Evolutionary conservation across 2,797 vertebrate genomes (phyloP).

Genomic region (Hydrophis major): DNA sequence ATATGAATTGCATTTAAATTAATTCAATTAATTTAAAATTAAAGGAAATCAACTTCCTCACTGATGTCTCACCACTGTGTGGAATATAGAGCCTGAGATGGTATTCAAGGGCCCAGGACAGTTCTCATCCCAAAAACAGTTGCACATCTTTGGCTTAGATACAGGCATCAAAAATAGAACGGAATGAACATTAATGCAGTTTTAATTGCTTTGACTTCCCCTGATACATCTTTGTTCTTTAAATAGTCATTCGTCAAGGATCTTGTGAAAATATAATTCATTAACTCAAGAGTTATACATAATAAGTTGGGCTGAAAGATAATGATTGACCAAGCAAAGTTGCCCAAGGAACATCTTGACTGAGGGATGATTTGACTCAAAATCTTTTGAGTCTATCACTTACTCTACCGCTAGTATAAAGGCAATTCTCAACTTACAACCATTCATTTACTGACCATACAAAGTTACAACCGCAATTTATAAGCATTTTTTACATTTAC

Average conservation of each 20-base stretch:
- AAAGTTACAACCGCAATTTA: neutral
- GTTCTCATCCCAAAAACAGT: neutral
- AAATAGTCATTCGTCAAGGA: neutral
- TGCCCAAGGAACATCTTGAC: neutral
- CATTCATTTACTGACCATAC: neutral
- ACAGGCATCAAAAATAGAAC: neutral
- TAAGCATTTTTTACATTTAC: neutral
- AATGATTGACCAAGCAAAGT: neutral
- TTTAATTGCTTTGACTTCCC: neutral
- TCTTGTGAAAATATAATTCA: neutral
- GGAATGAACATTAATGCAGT: neutral
- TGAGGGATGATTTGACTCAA: neutral
- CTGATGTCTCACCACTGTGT: neutral
- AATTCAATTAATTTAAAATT: neutral
- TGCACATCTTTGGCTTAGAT: neutral
- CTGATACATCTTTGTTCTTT: neutral
- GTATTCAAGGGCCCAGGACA: neutral
- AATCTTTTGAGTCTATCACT: neutral
- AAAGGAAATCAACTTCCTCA: neutral
- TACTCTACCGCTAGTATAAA: neutral
- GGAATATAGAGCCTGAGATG: neutral
- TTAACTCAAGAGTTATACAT: neutral
- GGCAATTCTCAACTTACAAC: neutral
- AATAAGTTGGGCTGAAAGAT: neutral
- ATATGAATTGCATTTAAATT: neutral